Percentiles rank a stretch among this genome's conserved stretches.
Evolutionary conservation across 1,140 invertebrate genomes (phyloP).

Genomic region (Trichonephila clavipes): DNA sequence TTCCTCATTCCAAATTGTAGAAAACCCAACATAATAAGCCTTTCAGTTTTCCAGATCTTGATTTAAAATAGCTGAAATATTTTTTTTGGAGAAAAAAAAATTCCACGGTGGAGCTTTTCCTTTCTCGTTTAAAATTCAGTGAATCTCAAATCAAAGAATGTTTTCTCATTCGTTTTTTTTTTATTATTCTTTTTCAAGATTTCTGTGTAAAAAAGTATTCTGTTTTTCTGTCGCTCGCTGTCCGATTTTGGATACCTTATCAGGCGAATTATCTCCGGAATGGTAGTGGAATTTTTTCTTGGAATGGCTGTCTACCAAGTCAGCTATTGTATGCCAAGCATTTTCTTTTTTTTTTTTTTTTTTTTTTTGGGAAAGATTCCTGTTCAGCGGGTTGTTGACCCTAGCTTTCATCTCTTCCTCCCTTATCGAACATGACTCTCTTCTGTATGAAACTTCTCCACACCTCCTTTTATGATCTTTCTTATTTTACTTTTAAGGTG

Average conservation of each 20-base stretch:
- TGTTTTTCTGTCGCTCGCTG: not conserved
- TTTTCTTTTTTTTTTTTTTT: not conserved
- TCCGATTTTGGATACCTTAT: conserved; percentile 13
- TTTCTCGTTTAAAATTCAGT: not conserved
- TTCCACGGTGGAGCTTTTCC: not conserved
- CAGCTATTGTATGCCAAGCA: conserved; percentile 11
- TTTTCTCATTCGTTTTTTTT: not conserved
- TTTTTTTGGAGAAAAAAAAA: not conserved
- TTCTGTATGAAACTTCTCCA: conserved; percentile 6
- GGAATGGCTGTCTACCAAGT: conserved; percentile 7
- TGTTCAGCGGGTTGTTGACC: conserved; percentile 3
- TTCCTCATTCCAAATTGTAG: not conserved
- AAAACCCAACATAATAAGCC: not conserved
- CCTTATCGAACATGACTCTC: not conserved
- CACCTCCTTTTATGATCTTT: conserved; percentile 19
- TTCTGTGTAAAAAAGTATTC: not conserved
- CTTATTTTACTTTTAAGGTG: conserved; percentile 34
- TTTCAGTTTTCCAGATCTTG: not conserved
- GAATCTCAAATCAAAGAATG: conserved; percentile 13
- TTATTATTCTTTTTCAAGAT: not conserved
- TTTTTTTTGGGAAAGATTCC: not conserved
- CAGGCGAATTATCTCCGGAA: conserved; percentile 16
- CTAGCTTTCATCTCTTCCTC: not conserved
- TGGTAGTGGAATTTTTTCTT: not conserved
- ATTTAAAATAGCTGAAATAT: not conserved